Conservation (phyloP, 2,888 invertebrate species). For the Halictus quadricinctus region DNA sequence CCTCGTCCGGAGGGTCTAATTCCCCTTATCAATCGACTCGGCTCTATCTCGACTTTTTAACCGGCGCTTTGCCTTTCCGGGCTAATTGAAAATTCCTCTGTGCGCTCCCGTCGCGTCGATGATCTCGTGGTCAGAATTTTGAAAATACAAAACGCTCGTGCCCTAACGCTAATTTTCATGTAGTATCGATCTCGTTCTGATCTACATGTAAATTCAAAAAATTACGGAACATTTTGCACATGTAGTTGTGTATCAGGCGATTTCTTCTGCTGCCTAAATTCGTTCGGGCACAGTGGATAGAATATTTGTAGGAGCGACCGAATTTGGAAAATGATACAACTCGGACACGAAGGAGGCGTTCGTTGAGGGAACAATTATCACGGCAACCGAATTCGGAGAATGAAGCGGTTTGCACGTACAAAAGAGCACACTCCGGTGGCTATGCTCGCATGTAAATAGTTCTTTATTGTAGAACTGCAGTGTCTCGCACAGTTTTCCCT, state of each 20-base stretch:
- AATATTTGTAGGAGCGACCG: not conserved
- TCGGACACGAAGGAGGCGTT: not conserved
- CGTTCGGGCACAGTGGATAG: too few species aligned
- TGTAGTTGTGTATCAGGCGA: too few species aligned
- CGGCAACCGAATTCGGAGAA: not conserved
- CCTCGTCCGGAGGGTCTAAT: constrained; percentile 19
- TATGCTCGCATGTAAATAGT: not conserved
- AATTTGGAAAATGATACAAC: not conserved
- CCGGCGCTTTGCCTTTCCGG: not conserved
- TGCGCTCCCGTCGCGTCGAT: not conserved
- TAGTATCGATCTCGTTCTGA: too few species aligned
- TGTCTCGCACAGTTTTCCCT: not conserved
- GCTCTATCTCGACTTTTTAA: constrained; percentile 11
- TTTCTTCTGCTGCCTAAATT: too few species aligned
- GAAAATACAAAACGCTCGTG: not conserved
- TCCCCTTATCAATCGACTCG: constrained; percentile 26
- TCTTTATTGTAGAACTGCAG: not conserved
- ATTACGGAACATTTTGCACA: too few species aligned
- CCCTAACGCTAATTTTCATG: too few species aligned
- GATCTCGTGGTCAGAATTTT: not conserved
- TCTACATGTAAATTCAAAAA: too few species aligned
- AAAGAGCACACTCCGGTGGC: not conserved
- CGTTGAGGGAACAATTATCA: not conserved
- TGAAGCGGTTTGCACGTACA: not conserved
- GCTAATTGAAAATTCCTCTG: constrained; percentile 37